phyloP scores from a whole-genome alignment of 2,113 vertebrate species.

The Elanoides forficatus region DNA sequence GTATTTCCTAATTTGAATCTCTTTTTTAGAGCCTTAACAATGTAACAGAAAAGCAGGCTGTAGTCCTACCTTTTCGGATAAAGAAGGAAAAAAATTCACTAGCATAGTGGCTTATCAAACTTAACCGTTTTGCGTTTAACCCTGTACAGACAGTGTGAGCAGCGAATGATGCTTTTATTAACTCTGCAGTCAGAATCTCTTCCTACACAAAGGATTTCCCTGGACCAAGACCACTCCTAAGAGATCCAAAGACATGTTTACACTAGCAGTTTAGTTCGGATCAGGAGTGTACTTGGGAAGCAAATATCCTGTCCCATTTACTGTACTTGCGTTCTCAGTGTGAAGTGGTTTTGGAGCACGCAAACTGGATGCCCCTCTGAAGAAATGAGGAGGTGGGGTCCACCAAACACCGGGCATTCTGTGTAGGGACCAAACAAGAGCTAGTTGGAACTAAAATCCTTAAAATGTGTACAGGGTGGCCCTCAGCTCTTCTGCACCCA shows the following conservation, averaged over 20 bases:
- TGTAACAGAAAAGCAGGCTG: not conserved
- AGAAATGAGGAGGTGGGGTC: not conserved
- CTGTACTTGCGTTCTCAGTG: not conserved
- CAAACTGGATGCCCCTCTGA: not conserved
- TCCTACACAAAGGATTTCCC: not conserved
- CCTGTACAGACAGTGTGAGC: not conserved
- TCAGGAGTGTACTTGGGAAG: not conserved
- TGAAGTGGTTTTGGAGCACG: not conserved
- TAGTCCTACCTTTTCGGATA: not conserved
- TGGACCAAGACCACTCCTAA: not conserved
- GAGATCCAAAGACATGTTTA: not conserved
- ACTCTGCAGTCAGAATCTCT: not conserved
- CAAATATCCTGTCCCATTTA: not conserved
- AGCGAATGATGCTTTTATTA: not conserved
- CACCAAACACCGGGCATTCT: not conserved
- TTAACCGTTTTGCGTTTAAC: not conserved
- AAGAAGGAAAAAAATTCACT: not conserved
- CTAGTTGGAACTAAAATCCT: not conserved
- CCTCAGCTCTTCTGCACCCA: not conserved
- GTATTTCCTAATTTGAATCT: not conserved
- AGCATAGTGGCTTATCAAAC: not conserved
- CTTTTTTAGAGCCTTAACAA: not conserved
- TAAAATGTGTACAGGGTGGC: not conserved
- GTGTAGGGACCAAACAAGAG: not conserved
- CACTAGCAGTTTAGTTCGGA: not conserved